These are phyloP conservation scores for Fregata magnificens DNA, from an alignment of 2,113 vertebrate species.

Conservation along the genomic window DNA sequence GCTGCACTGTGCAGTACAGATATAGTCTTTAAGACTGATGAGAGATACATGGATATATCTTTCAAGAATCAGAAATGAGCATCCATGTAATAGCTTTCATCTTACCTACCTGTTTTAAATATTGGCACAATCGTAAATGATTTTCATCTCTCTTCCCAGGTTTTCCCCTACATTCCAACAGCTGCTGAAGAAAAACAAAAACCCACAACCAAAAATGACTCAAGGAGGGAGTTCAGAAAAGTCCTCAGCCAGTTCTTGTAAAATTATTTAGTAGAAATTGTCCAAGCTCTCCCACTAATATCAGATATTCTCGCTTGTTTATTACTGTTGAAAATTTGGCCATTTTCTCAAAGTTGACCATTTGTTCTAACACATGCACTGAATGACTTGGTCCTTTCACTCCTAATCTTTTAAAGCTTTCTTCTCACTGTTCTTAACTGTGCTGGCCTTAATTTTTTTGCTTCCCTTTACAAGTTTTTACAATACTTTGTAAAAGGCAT, in stretches of 20 bases:
- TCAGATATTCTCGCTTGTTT: not conserved
- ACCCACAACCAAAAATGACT: not conserved
- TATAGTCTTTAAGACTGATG: not conserved
- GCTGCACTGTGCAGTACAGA: not conserved
- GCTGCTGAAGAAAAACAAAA: not conserved
- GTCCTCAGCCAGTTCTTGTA: not conserved
- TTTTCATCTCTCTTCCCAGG: not conserved
- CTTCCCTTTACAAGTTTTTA: not conserved
- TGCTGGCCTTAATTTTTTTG: not conserved
- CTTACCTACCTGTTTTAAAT: constrained; percentile 1
- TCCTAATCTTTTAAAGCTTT: not conserved
- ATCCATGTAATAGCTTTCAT: not conserved
- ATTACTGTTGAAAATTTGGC: not conserved
- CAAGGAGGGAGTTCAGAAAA: not conserved
- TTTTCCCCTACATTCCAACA: not conserved
- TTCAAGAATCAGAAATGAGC: not conserved
- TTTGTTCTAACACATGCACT: not conserved
- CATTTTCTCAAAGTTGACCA: not conserved
- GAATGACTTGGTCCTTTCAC: not conserved
- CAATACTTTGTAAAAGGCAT: not conserved
- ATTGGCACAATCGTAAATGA: not conserved
- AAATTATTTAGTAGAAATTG: not conserved
- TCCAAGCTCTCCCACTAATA: not conserved
- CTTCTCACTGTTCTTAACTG: not conserved
- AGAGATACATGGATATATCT: not conserved